These are phyloP conservation scores for Eulithis testata DNA, from an alignment of 2,888 invertebrate species.

Conservation along the genomic window DNA sequence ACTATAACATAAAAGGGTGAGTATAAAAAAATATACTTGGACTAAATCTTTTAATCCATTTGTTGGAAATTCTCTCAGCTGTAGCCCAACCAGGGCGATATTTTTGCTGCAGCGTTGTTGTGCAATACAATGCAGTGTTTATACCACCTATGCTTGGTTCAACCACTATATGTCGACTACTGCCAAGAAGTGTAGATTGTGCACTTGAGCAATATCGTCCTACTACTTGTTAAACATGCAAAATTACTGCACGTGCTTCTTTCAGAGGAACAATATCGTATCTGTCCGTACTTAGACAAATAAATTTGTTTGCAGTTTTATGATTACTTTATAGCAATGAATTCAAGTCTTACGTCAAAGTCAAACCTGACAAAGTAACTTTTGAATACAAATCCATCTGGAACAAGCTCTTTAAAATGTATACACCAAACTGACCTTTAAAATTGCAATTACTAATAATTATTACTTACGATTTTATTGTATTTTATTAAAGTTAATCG, in stretches of 20 bases:
- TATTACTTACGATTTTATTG: too few species aligned
- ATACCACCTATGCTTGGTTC: background rate
- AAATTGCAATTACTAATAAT: too few species aligned
- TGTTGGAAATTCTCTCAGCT: background rate
- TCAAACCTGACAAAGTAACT: too few species aligned
- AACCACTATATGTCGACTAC: background rate
- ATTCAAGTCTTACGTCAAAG: background rate
- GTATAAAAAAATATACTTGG: too few species aligned
- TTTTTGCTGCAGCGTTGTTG: constrained; percentile 2
- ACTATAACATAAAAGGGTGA: too few species aligned
- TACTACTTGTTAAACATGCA: background rate
- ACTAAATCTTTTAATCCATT: too few species aligned
- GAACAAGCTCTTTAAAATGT: too few species aligned
- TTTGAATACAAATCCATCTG: too few species aligned
- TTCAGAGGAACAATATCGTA: background rate
- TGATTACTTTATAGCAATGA: background rate
- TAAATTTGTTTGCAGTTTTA: background rate
- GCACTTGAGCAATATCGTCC: constrained; percentile 1
- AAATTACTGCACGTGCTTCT: background rate
- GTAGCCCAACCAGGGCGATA: background rate
- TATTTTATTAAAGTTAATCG: too few species aligned
- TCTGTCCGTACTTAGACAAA: background rate
- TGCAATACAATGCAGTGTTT: constrained; percentile 1
- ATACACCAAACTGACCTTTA: too few species aligned
- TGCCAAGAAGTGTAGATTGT: background rate